Percentiles rank a stretch among this genome's conserved stretches.
These are phyloP conservation scores for Columba guinea DNA, from an alignment of 2,797 vertebrate species.

Conservation along the genomic window DNA sequence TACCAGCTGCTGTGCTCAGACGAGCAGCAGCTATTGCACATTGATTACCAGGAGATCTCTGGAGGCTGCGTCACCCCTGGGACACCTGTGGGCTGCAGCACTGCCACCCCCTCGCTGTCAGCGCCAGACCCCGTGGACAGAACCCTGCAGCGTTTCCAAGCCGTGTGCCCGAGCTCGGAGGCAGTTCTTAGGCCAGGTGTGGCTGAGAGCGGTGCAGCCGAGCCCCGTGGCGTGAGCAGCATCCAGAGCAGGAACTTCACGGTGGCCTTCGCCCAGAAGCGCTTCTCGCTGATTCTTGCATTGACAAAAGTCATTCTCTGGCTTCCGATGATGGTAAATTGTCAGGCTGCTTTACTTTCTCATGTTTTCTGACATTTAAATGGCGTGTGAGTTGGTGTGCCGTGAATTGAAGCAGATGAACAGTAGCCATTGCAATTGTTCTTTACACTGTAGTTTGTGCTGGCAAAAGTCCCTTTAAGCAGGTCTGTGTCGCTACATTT, in stretches of 20 bases:
- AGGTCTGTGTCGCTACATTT: background rate
- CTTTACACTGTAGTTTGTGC: background rate
- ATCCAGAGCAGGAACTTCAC: constrained; percentile 63
- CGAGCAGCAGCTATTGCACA: constrained; percentile 77
- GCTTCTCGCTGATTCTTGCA: constrained; percentile 93
- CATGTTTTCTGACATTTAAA: background rate
- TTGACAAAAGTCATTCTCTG: constrained; percentile 88
- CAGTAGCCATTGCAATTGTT: background rate
- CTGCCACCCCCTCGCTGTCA: constrained; percentile 73
- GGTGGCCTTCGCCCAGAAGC: constrained; percentile 88
- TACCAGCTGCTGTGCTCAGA: constrained; percentile 90
- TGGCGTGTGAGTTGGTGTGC: background rate
- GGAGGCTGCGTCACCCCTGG: constrained; percentile 70
- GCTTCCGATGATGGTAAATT: constrained; percentile 98
- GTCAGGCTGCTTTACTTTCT: background rate
- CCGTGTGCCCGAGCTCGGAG: constrained; percentile 70
- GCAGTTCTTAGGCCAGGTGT: constrained; percentile 46
- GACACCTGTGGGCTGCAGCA: constrained; percentile 71
- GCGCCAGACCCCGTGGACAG: constrained; percentile 76
- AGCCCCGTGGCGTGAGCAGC: background rate
- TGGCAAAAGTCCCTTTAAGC: background rate
- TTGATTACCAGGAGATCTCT: constrained; percentile 76
- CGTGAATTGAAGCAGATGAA: background rate
- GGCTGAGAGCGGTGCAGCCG: background rate
- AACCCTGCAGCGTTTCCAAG: constrained; percentile 73